A percentile compares a stretch with the other conserved stretches of the same genome.
phyloP scores from a whole-genome alignment of 2,888 invertebrate species.

The Microctonus aethiopoides region DNA sequence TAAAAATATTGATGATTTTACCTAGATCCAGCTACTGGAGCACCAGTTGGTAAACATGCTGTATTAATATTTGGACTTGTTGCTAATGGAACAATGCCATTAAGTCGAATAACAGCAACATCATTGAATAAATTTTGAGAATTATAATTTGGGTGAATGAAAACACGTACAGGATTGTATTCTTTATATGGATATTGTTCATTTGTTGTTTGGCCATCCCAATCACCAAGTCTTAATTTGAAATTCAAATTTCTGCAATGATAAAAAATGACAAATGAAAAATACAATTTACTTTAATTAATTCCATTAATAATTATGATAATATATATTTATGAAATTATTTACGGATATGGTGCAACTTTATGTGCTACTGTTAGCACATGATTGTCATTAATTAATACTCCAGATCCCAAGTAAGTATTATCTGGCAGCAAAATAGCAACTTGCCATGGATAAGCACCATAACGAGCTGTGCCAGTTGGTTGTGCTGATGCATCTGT shows the following conservation, averaged over 20 bases:
- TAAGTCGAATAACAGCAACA: conserved; percentile 81
- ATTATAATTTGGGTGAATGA: conserved; percentile 76
- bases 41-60: conserved; percentile 67
- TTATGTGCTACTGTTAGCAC: conserved; percentile 70
- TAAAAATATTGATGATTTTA: conserved; percentile 29
- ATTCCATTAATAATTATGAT: too few relatives aligned
- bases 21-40: conserved; percentile 60
- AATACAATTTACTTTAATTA: too few relatives aligned
- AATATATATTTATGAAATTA: conserved; percentile 15
- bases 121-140: conserved; percentile 81
- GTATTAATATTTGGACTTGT: conserved; percentile 67
- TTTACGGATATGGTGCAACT: conserved; percentile 60
- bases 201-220: conserved; percentile 75
- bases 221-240: conserved; percentile 80
- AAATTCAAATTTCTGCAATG: conserved; percentile 61
- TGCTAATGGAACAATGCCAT: conserved; percentile 61
- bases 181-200: conserved; percentile 78
- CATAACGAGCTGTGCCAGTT: conserved; percentile 52
- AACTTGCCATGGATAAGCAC: conserved; percentile 61
- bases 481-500: conserved; percentile 39
- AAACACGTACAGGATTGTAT: conserved; percentile 71
- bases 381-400: conserved; percentile 63
- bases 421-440: conserved; percentile 47
- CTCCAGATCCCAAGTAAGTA: conserved; percentile 56
- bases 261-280: conserved; percentile 24